Evolutionary conservation across 2,888 invertebrate species (phyloP), one percentile per base, ranked within the genome.

Genomic region (Scaptomyza flava): DNA sequence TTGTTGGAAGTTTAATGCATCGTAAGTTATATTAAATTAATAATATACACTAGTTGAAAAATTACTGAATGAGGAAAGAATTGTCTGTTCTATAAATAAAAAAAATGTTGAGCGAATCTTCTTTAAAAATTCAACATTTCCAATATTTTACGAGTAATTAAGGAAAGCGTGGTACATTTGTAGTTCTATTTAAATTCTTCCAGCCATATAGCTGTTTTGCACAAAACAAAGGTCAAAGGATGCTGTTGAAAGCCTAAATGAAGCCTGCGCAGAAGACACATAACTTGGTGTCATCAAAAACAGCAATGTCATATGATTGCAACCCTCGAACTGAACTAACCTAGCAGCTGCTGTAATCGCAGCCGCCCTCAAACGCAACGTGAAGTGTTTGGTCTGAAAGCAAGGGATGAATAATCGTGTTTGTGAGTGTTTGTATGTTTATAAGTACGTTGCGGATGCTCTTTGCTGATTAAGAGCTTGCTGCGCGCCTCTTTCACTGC

Each of bases 391-490:
- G 50, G 34, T 50, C 20, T 23, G 27, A 30, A 31, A 38, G 50
- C 14, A 17, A 56, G 47, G 77, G 68, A 68, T 79, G 65, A 54
- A 27, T 60, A 66, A 48, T 48, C 8, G 34, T 38, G n/a, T 42
- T 11, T 42, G 12, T 42, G 20, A 6, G 11, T n/a, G 46, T 31
- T 11, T 11, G 11, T 20, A 33, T 23, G 23, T 51, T 11, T 7
- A 11, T n/a, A 34, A n/a, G 11, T 36, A 23, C 7, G 36, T 36
- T 51, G 11, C 33, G 68, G 79, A 85, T 80, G 81, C 81, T 81
- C 57, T 68, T 53, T 27, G 11, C 20, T 45, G 51, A 66, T 53
- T 57, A 38, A 48, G 31, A 33, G 30, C 33, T 53, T 38, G 46
- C 14, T 56, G 48, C 45, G 70, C 59, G 77, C 64, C 56, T 58